Conservation (phyloP, 1,140 invertebrate genomes). For the Delia radicum region DNA sequence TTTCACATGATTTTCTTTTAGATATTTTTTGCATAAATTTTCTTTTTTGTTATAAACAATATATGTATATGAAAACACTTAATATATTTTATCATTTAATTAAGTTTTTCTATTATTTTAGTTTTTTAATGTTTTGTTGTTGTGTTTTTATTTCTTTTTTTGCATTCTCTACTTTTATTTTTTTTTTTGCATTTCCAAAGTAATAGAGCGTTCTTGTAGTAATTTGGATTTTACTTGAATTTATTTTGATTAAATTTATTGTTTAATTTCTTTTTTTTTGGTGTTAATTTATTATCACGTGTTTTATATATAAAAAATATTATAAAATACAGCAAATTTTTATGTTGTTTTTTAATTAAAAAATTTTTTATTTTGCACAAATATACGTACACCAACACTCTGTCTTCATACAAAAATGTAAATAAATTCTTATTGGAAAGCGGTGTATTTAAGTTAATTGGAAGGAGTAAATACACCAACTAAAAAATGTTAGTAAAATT, state of each 20-base stretch:
- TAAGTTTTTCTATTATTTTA: neutral
- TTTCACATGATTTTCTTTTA: slow-evolving; percentile 55
- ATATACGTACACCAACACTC: slow-evolving; percentile 1
- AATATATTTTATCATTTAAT: neutral
- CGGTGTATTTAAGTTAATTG: slow-evolving; percentile 14
- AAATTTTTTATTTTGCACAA: slow-evolving; percentile 15
- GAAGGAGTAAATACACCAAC: slow-evolving; percentile 7
- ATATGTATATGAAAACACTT: neutral
- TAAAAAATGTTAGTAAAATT: slow-evolving; percentile 4
- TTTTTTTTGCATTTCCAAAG: no score
- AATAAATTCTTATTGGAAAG: slow-evolving; percentile 23
- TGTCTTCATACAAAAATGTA: slow-evolving; percentile 17
- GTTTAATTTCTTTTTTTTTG: neutral
- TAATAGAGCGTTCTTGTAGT: no score
- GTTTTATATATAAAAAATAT: neutral
- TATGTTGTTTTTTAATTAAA: slow-evolving; percentile 10
- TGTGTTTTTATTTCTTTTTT: neutral
- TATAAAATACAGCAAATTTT: neutral
- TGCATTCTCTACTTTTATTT: neutral
- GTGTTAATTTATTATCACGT: slow-evolving; percentile 11
- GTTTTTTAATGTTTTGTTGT: neutral
- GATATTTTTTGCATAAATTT: no score
- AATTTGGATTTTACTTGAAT: neutral
- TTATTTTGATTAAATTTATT: neutral
- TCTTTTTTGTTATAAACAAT: neutral